Evolutionary conservation across 2,113 vertebrate species (phyloP).

Genomic region (Dicerorhinus sumatrensis): DNA sequence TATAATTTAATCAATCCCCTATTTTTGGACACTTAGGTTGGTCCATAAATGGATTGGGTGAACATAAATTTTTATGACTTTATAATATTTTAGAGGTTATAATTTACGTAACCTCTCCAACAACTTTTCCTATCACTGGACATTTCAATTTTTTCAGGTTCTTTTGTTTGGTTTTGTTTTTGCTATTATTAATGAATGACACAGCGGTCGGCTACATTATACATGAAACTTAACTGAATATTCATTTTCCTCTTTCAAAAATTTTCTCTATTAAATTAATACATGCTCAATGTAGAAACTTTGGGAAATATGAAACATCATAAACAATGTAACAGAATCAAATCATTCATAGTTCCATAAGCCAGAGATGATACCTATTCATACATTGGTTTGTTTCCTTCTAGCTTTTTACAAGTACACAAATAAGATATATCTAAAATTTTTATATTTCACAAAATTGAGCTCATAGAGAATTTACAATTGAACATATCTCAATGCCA

Average conservation of each 20-base stretch:
- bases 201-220: not conserved
- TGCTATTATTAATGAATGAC: not conserved
- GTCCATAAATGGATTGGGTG: not conserved
- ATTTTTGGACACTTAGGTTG: not conserved
- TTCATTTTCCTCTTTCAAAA: constrained; percentile 36
- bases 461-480: not conserved
- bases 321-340: not conserved
- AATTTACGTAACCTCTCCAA: not conserved
- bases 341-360: not conserved
- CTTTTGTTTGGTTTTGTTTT: not conserved
- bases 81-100: constrained; percentile 20
- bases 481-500: not conserved
- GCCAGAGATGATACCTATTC: not conserved
- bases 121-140: not conserved
- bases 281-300: not conserved
- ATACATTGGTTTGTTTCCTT: not conserved
- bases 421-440: not conserved
- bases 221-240: not conserved
- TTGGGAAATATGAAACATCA: not conserved
- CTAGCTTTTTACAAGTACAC: not conserved
- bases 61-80: constrained; percentile 1
- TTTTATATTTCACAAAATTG: constrained; percentile 47
- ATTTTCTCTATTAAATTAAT: not conserved
- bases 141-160: not conserved
- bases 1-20: not conserved